Percentiles rank a stretch among this genome's conserved stretches.
Evolutionary conservation across 2,113 vertebrate genomes (phyloP).

Genomic region (Psophia crepitans): DNA sequence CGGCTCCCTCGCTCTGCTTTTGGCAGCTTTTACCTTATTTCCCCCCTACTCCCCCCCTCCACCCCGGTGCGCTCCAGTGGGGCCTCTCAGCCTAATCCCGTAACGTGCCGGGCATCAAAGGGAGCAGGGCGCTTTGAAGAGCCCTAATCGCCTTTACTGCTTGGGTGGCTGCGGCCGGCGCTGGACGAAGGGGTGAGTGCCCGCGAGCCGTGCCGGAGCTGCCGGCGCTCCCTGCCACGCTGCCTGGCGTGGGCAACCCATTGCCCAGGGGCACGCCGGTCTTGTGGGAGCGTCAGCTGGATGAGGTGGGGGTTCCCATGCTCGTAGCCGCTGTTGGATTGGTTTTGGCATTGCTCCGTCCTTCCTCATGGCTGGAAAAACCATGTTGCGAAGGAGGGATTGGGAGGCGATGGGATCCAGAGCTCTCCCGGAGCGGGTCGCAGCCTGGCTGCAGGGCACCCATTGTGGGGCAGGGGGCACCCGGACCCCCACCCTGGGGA

Average conservation of each 20-base stretch:
- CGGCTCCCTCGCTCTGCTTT: neutral
- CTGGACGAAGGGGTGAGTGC: neutral
- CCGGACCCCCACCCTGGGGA: neutral
- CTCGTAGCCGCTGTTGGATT: neutral
- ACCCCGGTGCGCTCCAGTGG: fast-evolving
- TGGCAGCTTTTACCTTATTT: neutral
- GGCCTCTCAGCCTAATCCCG: neutral
- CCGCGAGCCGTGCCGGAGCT: fast-evolving
- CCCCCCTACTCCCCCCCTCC: no score
- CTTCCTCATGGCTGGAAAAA: neutral
- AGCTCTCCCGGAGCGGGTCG: neutral
- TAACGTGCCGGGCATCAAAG: neutral
- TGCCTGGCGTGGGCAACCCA: neutral
- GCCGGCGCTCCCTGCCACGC: fast-evolving
- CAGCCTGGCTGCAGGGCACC: neutral
- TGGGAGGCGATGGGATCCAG: neutral
- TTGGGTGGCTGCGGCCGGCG: neutral
- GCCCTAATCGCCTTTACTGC: conserved; percentile 33
- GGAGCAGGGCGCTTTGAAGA: neutral
- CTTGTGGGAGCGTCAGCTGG: neutral
- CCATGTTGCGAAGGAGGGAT: neutral
- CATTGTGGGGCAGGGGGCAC: neutral
- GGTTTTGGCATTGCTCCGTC: neutral
- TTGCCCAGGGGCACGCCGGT: neutral
- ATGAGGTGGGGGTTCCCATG: neutral